Evolutionary conservation across 2,888 invertebrate species (phyloP).

Genomic region (Pseudococcus jackbeardsleyi): DNA sequence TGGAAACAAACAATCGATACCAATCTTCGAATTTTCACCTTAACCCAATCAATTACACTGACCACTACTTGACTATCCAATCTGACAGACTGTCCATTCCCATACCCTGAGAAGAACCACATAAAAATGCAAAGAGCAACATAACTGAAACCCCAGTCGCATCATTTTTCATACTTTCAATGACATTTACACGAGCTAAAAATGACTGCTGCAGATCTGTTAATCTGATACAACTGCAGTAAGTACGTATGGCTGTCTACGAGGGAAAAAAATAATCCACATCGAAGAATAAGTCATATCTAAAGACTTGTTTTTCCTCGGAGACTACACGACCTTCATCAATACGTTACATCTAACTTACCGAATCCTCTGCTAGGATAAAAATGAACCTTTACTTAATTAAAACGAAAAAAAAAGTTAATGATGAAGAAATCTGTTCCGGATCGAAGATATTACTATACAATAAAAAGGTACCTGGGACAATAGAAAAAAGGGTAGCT

Average conservation of each 20-base stretch:
- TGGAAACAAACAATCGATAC: too few relatives aligned
- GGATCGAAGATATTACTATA: constrained; percentile 49
- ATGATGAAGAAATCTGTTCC: constrained; percentile 53
- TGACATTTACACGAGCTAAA: constrained; percentile 13
- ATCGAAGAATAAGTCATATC: not conserved
- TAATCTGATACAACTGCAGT: not conserved
- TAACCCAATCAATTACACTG: not conserved
- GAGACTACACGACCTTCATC: constrained; percentile 15
- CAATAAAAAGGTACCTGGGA: constrained; percentile 20
- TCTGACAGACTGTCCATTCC: not conserved
- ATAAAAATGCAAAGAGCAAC: not conserved
- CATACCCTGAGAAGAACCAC: not conserved
- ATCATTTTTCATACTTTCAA: not conserved
- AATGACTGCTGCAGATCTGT: constrained; percentile 9
- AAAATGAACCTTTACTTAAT: constrained; percentile 42
- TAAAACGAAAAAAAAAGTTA: constrained; percentile 36
- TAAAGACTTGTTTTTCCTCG: not conserved
- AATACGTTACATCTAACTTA: constrained; percentile 23
- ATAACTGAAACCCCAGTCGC: not conserved
- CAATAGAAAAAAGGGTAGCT: constrained; percentile 48
- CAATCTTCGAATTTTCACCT: too few relatives aligned
- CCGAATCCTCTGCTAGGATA: constrained; percentile 25
- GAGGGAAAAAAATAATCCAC: not conserved
- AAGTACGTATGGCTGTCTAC: not conserved
- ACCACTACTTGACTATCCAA: not conserved